Percentiles rank a stretch among this genome's conserved stretches.
Evolutionary conservation across 2,888 invertebrate genomes (phyloP).

Genomic region (Amiota mariae): DNA sequence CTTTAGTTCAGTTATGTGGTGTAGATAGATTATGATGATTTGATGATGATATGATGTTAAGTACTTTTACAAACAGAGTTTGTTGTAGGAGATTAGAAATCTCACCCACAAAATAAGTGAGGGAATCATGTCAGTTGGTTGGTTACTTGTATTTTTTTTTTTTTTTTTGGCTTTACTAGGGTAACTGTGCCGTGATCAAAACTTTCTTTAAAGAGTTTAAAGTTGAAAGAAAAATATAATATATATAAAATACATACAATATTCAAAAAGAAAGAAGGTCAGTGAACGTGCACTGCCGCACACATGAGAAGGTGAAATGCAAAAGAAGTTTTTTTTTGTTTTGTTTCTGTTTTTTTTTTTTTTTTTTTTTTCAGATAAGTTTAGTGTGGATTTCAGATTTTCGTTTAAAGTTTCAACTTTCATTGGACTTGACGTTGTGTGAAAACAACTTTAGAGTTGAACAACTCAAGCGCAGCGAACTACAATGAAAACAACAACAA

Average conservation of each 20-base stretch:
- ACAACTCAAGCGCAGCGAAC: not conserved
- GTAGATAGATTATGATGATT: too few relatives aligned
- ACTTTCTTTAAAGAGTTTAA: constrained; percentile 40
- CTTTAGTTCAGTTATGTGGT: too few relatives aligned
- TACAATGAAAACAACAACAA: constrained; percentile 8
- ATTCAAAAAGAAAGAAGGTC: constrained; percentile 48
- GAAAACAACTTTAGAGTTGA: not conserved
- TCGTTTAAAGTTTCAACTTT: constrained; percentile 20
- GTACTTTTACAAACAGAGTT: too few relatives aligned
- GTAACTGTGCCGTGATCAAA: not conserved
- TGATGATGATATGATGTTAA: too few relatives aligned
- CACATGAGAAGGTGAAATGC: not conserved
- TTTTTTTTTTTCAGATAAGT: not conserved
- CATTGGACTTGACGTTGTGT: constrained; percentile 11
- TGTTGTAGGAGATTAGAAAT: too few relatives aligned
- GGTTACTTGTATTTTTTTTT: too few relatives aligned
- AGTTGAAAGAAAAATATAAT: constrained; percentile 37
- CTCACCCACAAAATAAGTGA: too few relatives aligned
- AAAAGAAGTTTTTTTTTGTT: not conserved
- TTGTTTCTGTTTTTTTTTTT: constrained; percentile 9
- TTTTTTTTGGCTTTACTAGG: too few relatives aligned
- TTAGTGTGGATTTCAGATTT: not conserved
- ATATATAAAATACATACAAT: not conserved
- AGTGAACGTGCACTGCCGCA: constrained; percentile 49
- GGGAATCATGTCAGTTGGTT: too few relatives aligned